These are phyloP conservation scores for Saccopteryx bilineata DNA, from an alignment of 2,113 vertebrate species.

Conservation along the genomic window DNA sequence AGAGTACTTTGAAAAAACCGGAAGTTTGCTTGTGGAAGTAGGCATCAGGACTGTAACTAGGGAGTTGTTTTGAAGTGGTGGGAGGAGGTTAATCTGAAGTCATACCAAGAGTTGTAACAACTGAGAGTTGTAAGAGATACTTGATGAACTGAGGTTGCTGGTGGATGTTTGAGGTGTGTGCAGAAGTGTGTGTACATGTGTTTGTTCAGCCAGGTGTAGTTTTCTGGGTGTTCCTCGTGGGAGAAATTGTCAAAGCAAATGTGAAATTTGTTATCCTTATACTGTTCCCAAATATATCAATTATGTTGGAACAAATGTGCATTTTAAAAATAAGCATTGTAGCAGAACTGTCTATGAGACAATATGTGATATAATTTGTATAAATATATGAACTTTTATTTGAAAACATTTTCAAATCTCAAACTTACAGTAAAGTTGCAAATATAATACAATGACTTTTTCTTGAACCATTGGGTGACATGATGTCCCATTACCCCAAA, in stretches of 20 bases:
- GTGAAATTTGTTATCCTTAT: background rate
- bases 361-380: background rate
- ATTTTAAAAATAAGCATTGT: background rate
- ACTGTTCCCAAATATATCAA: background rate
- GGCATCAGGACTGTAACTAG: background rate
- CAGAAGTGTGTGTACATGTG: background rate
- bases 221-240: background rate
- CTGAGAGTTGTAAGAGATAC: background rate
- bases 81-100: background rate
- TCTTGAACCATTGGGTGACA: background rate
- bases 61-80: background rate
- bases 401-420: background rate
- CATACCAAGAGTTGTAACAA: no score
- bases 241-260: background rate
- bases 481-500: background rate
- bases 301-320: background rate
- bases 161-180: background rate
- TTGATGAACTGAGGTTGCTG: background rate
- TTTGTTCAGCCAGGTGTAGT: background rate
- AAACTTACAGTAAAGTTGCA: background rate
- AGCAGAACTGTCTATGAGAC: background rate
- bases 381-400: background rate
- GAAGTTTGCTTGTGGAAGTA: background rate
- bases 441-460: background rate
- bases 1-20: background rate